Evolutionary conservation across 2,113 vertebrate genomes (phyloP), one percentile per base, ranked within the genome.

Genomic region (Halichoerus grypus): DNA sequence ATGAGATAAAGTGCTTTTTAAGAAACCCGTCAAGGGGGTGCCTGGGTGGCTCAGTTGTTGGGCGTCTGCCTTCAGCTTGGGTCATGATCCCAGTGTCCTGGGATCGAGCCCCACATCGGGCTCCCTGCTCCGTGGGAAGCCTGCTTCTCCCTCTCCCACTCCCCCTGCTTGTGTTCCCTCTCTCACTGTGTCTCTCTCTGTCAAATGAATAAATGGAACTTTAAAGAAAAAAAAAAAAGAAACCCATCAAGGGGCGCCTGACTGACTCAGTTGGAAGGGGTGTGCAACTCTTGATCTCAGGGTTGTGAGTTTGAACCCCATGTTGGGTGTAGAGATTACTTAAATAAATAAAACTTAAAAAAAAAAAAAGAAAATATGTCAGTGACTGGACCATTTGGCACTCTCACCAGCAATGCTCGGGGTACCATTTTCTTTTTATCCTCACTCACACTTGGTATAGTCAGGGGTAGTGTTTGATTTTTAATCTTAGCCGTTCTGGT

Each of bases 341-440:
- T 49, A 77, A 31, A 18, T 77, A 49, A 77, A 77, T 5, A 77
- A 31, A 49, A 76, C 67, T 69, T 19, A 13, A 72, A 13, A 72
- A 42, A 42, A 42, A 39, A 24, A 8, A 42, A 74, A 42, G 36
- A 28, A 46, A 76, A 76, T 28, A 49, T 9, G 15, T 76, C 16
- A 46, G 69, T 46, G 53, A 16, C 39, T 5, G 8, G 5, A 42
- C 16, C 26, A 15, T 7, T n/a, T 12, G 67, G n/a, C n/a, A 14
- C 28, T 31, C 18, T n/a, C 21, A 7, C 21, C 42, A 19, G 53
- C 9, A 11, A 18, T 15, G 83, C 15, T 1, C 4, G 26, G 55
- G n/a, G 24, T 19, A 5, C 55, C 3, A 1, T 14, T 2, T 4
- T 42, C 53, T 57, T 39, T 11, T 4, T 2, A 1, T 14, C 61